These are phyloP conservation scores for Petrolisthes manimaculis DNA, from an alignment of 2,888 invertebrate genomes.

Conservation along the genomic window DNA sequence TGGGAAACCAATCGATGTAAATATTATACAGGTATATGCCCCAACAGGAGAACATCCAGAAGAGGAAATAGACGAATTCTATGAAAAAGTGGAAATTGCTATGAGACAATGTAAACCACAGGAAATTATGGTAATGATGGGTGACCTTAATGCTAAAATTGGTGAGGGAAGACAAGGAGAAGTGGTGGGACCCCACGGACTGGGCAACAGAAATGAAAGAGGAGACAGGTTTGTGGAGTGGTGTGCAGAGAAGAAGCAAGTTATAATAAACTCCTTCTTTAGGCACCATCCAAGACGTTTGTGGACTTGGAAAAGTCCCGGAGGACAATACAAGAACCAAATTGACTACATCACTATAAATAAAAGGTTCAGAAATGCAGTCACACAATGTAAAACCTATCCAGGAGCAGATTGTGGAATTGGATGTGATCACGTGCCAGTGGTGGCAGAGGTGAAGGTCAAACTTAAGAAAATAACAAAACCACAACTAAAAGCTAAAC, in stretches of 20 bases:
- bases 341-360: constrained; percentile 19
- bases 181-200: background rate
- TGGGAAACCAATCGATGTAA: background rate
- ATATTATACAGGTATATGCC: background rate
- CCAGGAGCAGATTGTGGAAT: constrained; percentile 21
- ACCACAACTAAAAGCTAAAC: background rate
- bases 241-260: constrained; percentile 3
- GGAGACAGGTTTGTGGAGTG: constrained; percentile 11
- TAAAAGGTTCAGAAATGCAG: background rate
- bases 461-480: background rate
- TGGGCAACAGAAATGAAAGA: constrained; percentile 8
- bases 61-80: constrained; percentile 12
- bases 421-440: background rate
- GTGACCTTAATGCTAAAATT: constrained; percentile 22
- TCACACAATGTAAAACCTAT: constrained; percentile 11
- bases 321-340: background rate
- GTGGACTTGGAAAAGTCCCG: background rate
- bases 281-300: background rate
- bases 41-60: constrained; percentile 17
- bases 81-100: background rate
- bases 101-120: constrained; percentile 5
- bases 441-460: constrained; percentile 1
- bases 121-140: constrained; percentile 22
- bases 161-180: constrained; percentile 5
- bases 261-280: constrained; percentile 13